Evolutionary conservation across 2,113 vertebrate genomes (phyloP), one percentile per base, ranked within the genome.

Genomic region (Halichoeres trimaculatus): DNA sequence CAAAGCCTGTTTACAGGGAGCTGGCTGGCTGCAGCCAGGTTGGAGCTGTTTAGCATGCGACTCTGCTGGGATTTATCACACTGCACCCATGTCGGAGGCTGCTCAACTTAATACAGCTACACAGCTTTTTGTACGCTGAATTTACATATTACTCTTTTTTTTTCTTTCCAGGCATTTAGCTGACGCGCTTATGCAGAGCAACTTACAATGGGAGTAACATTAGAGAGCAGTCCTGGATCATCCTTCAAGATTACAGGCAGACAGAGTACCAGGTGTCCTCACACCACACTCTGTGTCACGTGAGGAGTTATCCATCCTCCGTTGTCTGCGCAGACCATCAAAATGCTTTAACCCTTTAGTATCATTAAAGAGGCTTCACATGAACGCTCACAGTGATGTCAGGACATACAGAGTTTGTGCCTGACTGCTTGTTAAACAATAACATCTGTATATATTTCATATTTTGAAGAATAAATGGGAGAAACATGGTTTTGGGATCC

Each of bases 1-100:
- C 90, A 88, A 88, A 91, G 90, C 91, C 90, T 94, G 93, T 94
- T 94, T 93, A 92, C 91, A 90, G 85, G 82, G 83, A 78, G 80
- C 64, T 71, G 84, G 85, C 89, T 85, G 87, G 78, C 65, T 90
- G 87, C 86, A 86, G 90, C 85, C 81, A 83, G 89, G 89, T 85
- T 88, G 84, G 48, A 89, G 87, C 87, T 91, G 85, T 91, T 90
- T 85, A 91, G 88, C 88, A 91, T 90, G 81, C 90, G 72, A 78
- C 83, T 91, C 89, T 78, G 87, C 80, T 60, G 83, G 76, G 86
- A 77, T 81, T 88, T 90, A 91, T 93, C 91, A 90, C 85, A 86
- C 71, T 75, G 70, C 79, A 63, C 81, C 84, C 87, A 66, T 88
- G 84, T 90, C 81, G 69, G 66, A 52, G 65, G 80, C 84, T 81